Conservation (phyloP, 2,888 invertebrate genomes). For the Dolichomitus sp. region DNA sequence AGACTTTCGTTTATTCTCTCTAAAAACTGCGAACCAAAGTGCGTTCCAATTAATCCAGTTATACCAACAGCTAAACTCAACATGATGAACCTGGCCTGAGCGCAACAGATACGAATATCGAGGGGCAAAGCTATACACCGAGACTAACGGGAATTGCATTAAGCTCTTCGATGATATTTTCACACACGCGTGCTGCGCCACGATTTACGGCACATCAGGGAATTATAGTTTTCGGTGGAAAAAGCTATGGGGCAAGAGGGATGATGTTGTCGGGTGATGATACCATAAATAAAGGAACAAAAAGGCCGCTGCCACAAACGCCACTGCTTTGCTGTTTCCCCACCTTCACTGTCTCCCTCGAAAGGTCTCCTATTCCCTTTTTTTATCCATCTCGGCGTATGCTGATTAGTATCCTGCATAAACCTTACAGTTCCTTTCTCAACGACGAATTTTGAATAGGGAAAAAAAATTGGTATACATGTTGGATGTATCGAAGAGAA, state of each 20-base stretch:
- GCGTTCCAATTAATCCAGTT: slow-evolving; percentile 21
- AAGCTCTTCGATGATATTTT: slow-evolving; percentile 59
- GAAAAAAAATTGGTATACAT: background rate
- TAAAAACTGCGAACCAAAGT: slow-evolving; percentile 6
- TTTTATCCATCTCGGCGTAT: slow-evolving; percentile 56
- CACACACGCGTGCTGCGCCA: slow-evolving; percentile 54
- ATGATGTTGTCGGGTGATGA: slow-evolving; percentile 71
- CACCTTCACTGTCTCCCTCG: slow-evolving; percentile 16
- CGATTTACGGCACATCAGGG: slow-evolving; percentile 66
- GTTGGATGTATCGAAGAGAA: too few species aligned
- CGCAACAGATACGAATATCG: slow-evolving; percentile 29
- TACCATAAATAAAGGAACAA: slow-evolving; percentile 73
- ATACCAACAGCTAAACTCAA: background rate
- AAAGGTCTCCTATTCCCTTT: slow-evolving; percentile 50
- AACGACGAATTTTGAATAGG: slow-evolving; percentile 72
- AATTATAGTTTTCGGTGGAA: slow-evolving; percentile 65
- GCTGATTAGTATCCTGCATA: slow-evolving; percentile 72
- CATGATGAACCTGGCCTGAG: background rate
- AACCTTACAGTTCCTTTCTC: slow-evolving; percentile 57
- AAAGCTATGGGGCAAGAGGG: slow-evolving; percentile 46
- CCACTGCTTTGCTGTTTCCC: slow-evolving; percentile 40
- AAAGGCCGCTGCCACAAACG: slow-evolving; percentile 59
- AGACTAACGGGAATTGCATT: slow-evolving; percentile 48
- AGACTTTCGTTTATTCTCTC: slow-evolving; percentile 9
- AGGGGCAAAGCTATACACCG: slow-evolving; percentile 20